Conservation (phyloP, 1,140 invertebrate genomes). For the Drosophila sucinea region DNA sequence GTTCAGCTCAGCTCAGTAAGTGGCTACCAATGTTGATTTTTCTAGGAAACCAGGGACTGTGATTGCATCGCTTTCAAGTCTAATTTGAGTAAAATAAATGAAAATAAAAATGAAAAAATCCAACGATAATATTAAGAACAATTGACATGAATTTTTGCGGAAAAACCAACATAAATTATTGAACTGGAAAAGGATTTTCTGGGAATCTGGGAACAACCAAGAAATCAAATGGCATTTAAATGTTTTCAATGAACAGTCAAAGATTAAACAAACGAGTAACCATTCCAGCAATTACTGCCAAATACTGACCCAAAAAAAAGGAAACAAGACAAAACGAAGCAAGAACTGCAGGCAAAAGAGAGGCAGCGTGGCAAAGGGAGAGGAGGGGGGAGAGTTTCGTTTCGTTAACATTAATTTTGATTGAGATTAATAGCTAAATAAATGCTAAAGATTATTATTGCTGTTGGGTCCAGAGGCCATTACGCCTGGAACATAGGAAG, state of each 20-base stretch:
- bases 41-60: constrained; percentile 5
- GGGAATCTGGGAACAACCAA: constrained; percentile 41
- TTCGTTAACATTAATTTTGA: constrained; percentile 75
- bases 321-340: constrained; percentile 11
- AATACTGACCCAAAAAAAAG: constrained; percentile 12
- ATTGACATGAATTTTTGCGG: neutral
- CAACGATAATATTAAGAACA: neutral
- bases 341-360: constrained; percentile 26
- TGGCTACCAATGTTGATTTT: constrained; percentile 9
- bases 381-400: constrained; percentile 8
- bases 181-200: constrained; percentile 14
- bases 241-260: constrained; percentile 58
- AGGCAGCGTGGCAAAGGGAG: neutral
- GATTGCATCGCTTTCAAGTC: constrained; percentile 8
- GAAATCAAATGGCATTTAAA: constrained; percentile 28
- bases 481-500: constrained; percentile 19
- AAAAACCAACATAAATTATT: constrained; percentile 26
- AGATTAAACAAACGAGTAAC: constrained; percentile 51
- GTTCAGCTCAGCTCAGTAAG: neutral
- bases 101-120: neutral
- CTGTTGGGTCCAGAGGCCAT: constrained; percentile 47
- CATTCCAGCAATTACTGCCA: constrained; percentile 32
- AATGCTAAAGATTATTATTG: constrained; percentile 74
- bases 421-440: constrained; percentile 79
- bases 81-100: constrained; percentile 6